A percentile compares a stretch with the other conserved stretches of the same genome.
phyloP scores from a whole-genome alignment of 92 coral and sea anemone species.

The Paragorgia papillata region DNA sequence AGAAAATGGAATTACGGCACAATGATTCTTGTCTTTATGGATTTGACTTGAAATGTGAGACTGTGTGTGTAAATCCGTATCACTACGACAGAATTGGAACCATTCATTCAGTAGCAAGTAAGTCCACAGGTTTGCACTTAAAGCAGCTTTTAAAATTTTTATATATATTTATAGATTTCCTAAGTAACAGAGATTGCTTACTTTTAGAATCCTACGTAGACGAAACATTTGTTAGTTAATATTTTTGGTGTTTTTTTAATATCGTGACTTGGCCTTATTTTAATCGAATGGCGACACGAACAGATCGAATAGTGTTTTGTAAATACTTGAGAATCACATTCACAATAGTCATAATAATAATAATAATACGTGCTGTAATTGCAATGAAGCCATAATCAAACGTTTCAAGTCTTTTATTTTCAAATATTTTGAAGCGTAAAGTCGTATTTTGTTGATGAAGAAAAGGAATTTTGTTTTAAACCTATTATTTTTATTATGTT shows the following conservation, averaged over 20 bases:
- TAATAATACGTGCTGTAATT: conserved; percentile 1
- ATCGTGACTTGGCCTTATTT: conserved; percentile 9
- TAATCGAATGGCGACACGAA: no score
- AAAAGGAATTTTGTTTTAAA: background rate
- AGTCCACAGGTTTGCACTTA: conserved; percentile 7
- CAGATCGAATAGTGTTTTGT: conserved; percentile 20
- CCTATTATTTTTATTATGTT: background rate
- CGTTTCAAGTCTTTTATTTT: background rate
- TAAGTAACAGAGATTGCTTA: background rate
- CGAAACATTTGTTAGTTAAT: conserved; percentile 1
- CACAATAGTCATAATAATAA: conserved; percentile 24
- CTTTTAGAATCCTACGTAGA: background rate
- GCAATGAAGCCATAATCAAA: background rate
- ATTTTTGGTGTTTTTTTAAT: conserved; percentile 4
- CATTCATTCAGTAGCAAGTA: conserved; percentile 40
- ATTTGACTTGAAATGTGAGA: conserved; percentile 96
- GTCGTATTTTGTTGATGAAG: background rate
- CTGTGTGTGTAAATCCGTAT: conserved; percentile 98
- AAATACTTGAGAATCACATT: conserved; percentile 38
- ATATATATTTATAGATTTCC: conserved; percentile 2
- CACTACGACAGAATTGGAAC: conserved; percentile 98
- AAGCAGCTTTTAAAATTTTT: conserved; percentile 22
- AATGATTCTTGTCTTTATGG: conserved; percentile 98
- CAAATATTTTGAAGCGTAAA: background rate
- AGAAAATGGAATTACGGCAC: conserved; percentile 99